Evolutionary conservation across 2,888 invertebrate species (phyloP).

Genomic region (Meloe dianella): DNA sequence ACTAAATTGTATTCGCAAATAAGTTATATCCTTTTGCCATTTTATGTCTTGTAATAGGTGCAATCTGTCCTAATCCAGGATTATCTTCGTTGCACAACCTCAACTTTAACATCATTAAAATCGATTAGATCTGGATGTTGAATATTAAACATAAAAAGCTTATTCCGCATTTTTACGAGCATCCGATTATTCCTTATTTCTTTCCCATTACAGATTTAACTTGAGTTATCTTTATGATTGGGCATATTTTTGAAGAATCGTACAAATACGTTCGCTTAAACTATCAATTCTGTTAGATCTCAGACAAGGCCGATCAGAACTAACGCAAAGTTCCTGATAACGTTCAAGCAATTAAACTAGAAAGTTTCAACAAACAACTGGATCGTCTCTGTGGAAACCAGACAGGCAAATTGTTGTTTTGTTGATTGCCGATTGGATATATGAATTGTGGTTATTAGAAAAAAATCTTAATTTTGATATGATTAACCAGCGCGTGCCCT

Average conservation of each 20-base stretch:
- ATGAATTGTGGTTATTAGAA: not conserved
- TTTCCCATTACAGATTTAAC: conserved; percentile 24
- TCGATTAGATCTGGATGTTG: conserved; percentile 42
- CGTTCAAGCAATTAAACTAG: not conserved
- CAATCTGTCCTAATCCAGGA: conserved; percentile 45
- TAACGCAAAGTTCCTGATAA: not conserved
- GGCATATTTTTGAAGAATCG: conserved; percentile 29
- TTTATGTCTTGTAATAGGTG: conserved; percentile 45
- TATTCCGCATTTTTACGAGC: conserved; percentile 34
- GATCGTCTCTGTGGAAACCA: not conserved
- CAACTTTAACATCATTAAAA: conserved; percentile 42
- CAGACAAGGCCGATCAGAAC: not conserved
- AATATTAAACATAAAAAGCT: conserved; percentile 39
- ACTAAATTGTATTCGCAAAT: conserved; percentile 34
- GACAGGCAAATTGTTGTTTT: not conserved
- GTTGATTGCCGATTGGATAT: not conserved
- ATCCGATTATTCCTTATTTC: conserved; percentile 17
- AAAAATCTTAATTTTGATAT: too few species aligned
- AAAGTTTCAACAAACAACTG: conserved; percentile 2
- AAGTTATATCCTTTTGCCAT: conserved; percentile 39
- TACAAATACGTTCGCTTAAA: not conserved
- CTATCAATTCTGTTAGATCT: not conserved
- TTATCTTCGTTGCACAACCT: conserved; percentile 43
- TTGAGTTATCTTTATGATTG: conserved; percentile 34
- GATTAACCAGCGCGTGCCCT: not conserved